A percentile compares a stretch with the other conserved stretches of the same genome.
Evolutionary conservation across 2,797 vertebrate species (phyloP).

Genomic region (Echeneis naucrates): DNA sequence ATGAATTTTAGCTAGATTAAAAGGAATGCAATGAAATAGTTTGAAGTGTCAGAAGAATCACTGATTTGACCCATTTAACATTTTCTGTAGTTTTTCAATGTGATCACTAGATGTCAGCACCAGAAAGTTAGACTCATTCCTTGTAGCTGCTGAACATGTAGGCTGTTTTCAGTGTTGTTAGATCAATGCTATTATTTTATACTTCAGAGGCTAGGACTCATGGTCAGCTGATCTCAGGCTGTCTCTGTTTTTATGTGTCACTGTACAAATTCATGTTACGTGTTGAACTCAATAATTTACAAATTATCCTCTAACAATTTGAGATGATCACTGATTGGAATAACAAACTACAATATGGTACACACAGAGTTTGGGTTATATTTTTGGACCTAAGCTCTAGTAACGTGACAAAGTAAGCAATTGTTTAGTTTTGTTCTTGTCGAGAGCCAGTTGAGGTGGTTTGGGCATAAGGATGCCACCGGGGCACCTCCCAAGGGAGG

Average conservation of each 20-base stretch:
- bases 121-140: not conserved
- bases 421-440: not conserved
- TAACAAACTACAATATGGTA: not conserved
- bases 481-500: too few relatives aligned
- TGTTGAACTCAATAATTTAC: too few relatives aligned
- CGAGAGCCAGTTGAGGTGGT: too few relatives aligned
- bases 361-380: not conserved
- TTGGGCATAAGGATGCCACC: too few relatives aligned
- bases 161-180: not conserved
- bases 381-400: not conserved
- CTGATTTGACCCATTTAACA: not conserved
- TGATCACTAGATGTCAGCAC: conserved; percentile 72
- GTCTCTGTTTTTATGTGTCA: not conserved
- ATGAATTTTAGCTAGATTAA: not conserved
- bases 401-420: not conserved
- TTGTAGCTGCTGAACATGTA: not conserved
- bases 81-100: conserved; percentile 29
- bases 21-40: not conserved
- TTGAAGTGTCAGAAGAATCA: not conserved
- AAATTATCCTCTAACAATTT: not conserved
- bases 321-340: not conserved
- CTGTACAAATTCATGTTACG: not conserved
- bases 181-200: not conserved
- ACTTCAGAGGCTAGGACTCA: too few relatives aligned
- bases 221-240: too few relatives aligned